Conservation (phyloP, 2,888 invertebrate genomes). For the Acrobasis consociella region DNA sequence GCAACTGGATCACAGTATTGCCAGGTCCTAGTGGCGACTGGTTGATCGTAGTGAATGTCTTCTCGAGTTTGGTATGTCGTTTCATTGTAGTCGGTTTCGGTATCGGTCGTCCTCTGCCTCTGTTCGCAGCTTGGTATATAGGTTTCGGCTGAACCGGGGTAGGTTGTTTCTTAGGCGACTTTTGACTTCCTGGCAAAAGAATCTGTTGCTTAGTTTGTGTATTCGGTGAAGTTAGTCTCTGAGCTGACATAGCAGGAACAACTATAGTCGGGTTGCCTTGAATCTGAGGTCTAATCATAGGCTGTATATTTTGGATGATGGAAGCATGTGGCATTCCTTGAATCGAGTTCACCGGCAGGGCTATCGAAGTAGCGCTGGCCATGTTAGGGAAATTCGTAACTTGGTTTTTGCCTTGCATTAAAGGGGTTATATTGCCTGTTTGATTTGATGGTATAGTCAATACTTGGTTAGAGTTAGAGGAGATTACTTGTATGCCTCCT, state of each 20-base stretch:
- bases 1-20: slow-evolving; percentile 82
- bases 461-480: slow-evolving; percentile 79
- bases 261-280: slow-evolving; percentile 77
- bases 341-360: slow-evolving; percentile 75
- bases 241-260: slow-evolving; percentile 73
- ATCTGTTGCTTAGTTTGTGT: slow-evolving; percentile 74
- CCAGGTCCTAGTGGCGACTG: slow-evolving; percentile 71
- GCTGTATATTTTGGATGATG: slow-evolving; percentile 77
- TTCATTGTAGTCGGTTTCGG: slow-evolving; percentile 76
- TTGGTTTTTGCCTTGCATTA: slow-evolving; percentile 76
- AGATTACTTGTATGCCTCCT: slow-evolving; percentile 78
- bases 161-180: slow-evolving; percentile 77
- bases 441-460: slow-evolving; percentile 74
- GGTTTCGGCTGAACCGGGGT: slow-evolving; percentile 75
- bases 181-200: slow-evolving; percentile 69
- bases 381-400: slow-evolving; percentile 74
- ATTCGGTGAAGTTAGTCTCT: slow-evolving; percentile 71
- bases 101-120: slow-evolving; percentile 72
- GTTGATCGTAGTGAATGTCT: slow-evolving; percentile 74
- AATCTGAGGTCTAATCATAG: slow-evolving; percentile 76
- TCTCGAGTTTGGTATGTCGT: slow-evolving; percentile 75
- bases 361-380: slow-evolving; percentile 77
- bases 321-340: slow-evolving; percentile 75
- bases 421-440: slow-evolving; percentile 55
- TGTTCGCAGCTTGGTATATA: slow-evolving; percentile 71